A percentile compares a stretch with the other conserved stretches of the same genome.
These are phyloP conservation scores for Mythimna lalbum DNA, from an alignment of 2,888 invertebrate genomes.

Conservation along the genomic window DNA sequence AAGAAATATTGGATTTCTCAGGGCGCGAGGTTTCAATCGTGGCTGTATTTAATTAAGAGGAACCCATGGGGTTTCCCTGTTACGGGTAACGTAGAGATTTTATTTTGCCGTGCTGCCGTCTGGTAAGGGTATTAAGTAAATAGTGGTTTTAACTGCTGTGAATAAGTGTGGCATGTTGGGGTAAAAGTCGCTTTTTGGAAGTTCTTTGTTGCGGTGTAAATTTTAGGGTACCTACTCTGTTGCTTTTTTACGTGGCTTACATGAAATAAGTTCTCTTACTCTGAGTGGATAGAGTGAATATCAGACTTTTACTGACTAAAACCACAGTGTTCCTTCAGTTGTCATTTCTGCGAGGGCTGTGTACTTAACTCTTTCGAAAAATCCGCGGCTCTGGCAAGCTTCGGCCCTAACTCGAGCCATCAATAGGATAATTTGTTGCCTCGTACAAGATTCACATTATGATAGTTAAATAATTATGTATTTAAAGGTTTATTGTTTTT, in stretches of 20 bases:
- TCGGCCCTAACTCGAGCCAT: no score
- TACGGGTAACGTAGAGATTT: slow-evolving; percentile 72
- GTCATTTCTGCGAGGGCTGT: no score
- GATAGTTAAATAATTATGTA: no score
- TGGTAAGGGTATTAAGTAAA: slow-evolving; percentile 52
- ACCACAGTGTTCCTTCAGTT: no score
- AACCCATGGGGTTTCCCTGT: slow-evolving; percentile 76
- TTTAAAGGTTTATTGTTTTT: no score
- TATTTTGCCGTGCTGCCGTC: slow-evolving; percentile 63
- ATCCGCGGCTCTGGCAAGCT: no score
- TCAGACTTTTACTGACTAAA: no score
- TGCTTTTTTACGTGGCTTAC: background rate
- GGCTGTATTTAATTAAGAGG: slow-evolving; percentile 85
- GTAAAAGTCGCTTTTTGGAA: background rate
- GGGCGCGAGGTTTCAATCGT: slow-evolving; percentile 83
- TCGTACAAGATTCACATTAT: no score
- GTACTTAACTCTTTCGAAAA: no score
- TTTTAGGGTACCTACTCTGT: background rate
- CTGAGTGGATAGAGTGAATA: no score
- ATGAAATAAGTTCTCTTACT: no score
- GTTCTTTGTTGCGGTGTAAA: background rate
- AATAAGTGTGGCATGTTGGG: slow-evolving; percentile 8
- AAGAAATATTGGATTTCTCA: slow-evolving; percentile 81
- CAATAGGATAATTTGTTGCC: no score
- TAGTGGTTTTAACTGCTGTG: slow-evolving; percentile 50